Base-by-base conservation (phyloP, 1,140 invertebrate genomes). In the Aphaenogaster ashmeadi region DNA sequence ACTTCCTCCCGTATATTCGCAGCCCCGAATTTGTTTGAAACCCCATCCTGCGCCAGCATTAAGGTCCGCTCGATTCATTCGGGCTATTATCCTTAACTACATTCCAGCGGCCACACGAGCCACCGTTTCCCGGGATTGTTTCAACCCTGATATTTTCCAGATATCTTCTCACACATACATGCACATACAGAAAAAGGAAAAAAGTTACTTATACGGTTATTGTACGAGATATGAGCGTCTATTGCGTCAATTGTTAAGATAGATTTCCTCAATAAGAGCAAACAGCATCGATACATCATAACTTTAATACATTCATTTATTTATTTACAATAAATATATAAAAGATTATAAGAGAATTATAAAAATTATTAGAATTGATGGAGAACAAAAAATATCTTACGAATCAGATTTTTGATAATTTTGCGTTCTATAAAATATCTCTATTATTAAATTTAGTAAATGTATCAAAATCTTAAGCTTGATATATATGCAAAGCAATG, bases 11-110 rank as follows among this genome's bases (percentile, higher is more conserved):
- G 86, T 81, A 83, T 81, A 88, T 87, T 91, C 79, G 78, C 79
- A 64, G 79, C 89, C 81, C 89, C 50, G 90, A 92, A 91, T 92
- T 91, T 88, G 91, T 92, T 91, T 90, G 72, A 87, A 87, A 84
- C 83, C 86, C 66, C 78, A 62, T 84, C 54, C 71, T 74, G 72
- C 87, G 47, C 60, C 83, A 11, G 79, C 84, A 83, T 91, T 91
- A 91, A 91, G 80, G 88, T 87, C 89, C 56, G 81, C 67, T 85
- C 87, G 90, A 92, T 87, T 88, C 86, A 80, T 91, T 88, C 88
- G 54, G 69, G 80, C 90, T 88, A 91, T 91, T 91, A 91, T 91
- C 86, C 87, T 91, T 90, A 91, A 91, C 87, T 89, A 78, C 87
- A 67, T 91, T 72, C 87, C 58, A 89, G 81, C 62, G 90, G 88